A percentile compares a stretch with the other conserved stretches of the same genome.
Conservation (phyloP, 2,888 invertebrate species). For the Noctua janthe region DNA sequence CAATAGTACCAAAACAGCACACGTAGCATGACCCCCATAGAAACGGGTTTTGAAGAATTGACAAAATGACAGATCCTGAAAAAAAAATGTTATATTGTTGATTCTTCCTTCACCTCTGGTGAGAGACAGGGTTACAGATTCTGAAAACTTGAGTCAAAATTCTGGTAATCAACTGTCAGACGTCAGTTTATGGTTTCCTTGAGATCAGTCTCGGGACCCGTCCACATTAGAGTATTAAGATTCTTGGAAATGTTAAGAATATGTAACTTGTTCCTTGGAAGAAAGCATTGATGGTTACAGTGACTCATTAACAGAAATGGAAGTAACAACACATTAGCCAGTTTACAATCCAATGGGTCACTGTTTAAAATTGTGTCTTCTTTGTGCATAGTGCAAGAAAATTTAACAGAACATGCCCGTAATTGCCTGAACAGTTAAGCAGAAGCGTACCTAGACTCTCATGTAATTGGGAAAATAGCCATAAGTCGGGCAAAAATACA, state of each 20-base stretch:
- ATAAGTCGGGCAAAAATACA: not conserved
- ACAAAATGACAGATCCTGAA: too few species aligned
- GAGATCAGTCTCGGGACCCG: not conserved
- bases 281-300: not conserved
- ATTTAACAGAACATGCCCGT: not conserved
- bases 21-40: too few species aligned
- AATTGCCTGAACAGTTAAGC: not conserved
- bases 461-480: not conserved
- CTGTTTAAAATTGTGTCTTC: not conserved
- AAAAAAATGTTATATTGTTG: too few species aligned
- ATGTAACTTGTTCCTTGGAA: not conserved
- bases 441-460: not conserved
- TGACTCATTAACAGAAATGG: not conserved
- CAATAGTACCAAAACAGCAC: not conserved
- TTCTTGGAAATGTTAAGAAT: not conserved
- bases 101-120: not conserved
- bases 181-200: not conserved
- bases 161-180: not conserved
- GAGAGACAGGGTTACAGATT: not conserved
- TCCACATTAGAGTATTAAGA: not conserved
- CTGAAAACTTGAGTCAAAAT: not conserved
- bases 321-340: not conserved
- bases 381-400: not conserved
- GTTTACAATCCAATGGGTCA: not conserved
- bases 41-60: too few species aligned